These are phyloP conservation scores for Phacellophora camtschatica DNA, from an alignment of 30 jellyfish, hydroid and myxozoan species.

Conservation along the genomic window DNA sequence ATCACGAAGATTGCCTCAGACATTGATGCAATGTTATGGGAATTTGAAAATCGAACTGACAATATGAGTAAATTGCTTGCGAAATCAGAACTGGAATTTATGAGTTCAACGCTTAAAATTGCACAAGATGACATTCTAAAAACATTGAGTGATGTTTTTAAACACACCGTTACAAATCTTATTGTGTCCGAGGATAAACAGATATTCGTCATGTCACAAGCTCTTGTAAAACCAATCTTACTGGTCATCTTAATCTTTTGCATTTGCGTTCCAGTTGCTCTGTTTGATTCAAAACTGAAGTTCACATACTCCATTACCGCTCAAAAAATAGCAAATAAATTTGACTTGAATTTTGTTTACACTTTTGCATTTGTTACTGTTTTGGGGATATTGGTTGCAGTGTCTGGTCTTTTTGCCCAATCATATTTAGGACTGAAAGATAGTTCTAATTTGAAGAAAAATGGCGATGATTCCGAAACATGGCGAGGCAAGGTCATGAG, in stretches of 20 bases:
- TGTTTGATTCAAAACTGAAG: background rate
- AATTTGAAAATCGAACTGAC: background rate
- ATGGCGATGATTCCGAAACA: conserved; percentile 26
- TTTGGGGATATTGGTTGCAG: conserved; percentile 6
- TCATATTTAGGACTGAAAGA: conserved; percentile 30
- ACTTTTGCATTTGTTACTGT: background rate
- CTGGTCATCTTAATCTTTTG: background rate
- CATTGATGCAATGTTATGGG: background rate
- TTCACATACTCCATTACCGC: background rate
- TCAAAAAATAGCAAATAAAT: background rate
- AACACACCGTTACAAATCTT: background rate
- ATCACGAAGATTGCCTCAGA: background rate
- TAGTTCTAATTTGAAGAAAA: conserved; percentile 4
- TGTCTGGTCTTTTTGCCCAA: conserved; percentile 42
- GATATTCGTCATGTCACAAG: background rate
- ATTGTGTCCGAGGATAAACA: background rate
- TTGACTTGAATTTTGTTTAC: background rate
- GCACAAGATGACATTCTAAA: background rate
- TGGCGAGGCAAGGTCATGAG: conserved; percentile 38
- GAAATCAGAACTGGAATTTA: background rate
- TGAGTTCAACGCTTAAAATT: background rate
- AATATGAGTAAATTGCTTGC: background rate
- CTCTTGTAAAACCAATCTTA: background rate
- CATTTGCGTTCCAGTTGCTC: conserved; percentile 6
- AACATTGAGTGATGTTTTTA: background rate